Conservation (phyloP, 1,140 invertebrate genomes). For the Catajapyx aquilonaris region DNA sequence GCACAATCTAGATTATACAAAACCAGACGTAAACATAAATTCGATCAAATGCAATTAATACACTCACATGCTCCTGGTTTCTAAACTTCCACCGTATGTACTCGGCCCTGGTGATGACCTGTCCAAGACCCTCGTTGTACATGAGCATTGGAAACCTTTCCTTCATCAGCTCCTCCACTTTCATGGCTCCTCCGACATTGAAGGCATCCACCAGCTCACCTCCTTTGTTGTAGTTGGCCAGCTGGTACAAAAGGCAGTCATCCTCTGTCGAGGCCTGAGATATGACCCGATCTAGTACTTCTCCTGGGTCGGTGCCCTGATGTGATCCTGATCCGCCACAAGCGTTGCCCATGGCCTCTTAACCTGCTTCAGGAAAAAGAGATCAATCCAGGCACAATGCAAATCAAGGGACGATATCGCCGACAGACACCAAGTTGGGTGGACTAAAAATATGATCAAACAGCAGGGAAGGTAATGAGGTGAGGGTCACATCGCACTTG, state of each 20-base stretch:
- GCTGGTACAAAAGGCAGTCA: constrained; percentile 61
- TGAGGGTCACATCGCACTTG: too few species aligned
- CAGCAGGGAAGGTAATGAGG: too few species aligned
- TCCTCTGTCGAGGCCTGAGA: constrained; percentile 48
- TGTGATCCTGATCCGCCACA: constrained; percentile 8
- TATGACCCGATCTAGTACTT: constrained; percentile 19
- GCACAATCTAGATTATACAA: constrained; percentile 30
- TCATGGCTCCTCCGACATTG: constrained; percentile 32
- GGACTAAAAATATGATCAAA: too few species aligned
- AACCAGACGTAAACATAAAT: constrained; percentile 1
- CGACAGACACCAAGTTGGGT: too few species aligned
- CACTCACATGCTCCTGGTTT: constrained; percentile 57
- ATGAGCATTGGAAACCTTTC: constrained; percentile 75
- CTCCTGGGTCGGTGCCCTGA: constrained; percentile 14
- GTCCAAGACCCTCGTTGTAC: constrained; percentile 72
- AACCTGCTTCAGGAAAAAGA: too few species aligned
- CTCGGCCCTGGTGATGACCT: constrained; percentile 69
- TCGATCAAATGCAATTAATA: too few species aligned
- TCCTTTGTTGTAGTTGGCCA: constrained; percentile 74
- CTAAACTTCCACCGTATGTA: constrained; percentile 83
- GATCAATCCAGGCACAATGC: too few species aligned
- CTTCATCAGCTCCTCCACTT: constrained; percentile 63
- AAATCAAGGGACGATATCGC: too few species aligned
- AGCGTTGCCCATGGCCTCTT: constrained; percentile 13
- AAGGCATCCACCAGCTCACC: constrained; percentile 40